Evolutionary conservation across 2,888 invertebrate species (phyloP), one percentile per base, ranked within the genome.

Genomic region (Cheilosia grossa): DNA sequence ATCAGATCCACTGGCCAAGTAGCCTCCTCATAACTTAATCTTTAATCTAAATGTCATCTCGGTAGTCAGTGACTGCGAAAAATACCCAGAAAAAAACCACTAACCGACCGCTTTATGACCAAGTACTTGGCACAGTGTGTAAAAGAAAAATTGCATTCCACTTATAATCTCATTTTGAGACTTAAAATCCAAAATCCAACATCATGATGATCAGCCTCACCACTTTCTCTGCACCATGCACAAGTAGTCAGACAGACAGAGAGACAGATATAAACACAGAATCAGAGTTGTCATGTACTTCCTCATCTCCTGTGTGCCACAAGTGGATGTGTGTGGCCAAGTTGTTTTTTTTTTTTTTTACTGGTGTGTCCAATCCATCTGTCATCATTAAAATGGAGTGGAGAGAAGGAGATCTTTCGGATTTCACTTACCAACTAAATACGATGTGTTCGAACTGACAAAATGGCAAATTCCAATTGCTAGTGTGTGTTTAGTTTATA

Each of bases 141-240:
- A 47, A 54, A 63, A 21, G 19, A 74, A 83, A 83, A 83, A 83
- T 79, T 75, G 74, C 74, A 83, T 70, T 83, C 83, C 74, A 75
- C 74, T 83, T 83, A 79, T 69, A 79, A 54, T 79, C 70, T 75
- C 79, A 74, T 64, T 79, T 64, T 66, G 40, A 70, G 33, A 24
- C 37, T 66, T 59, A 47, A 70, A 66, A 33, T 63, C 72, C 37
- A 42, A 21, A 21, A 21, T 27, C 24, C 44, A 30, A 17, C 63
- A 47, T 19, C 30, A 59, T 19, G 17, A 51, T 3, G 42, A 69
- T 51, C 69, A 19, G 75, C 61, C 72, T 72, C 72, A 85, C 72
- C 77, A 85, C 85, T 85, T 85, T 85, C 85, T 85, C 85, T 61
- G 51, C 30, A 61, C n/a, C n/a, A n/a, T n/a, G n/a, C 56, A 37